Evolutionary conservation across 2,797 vertebrate species (phyloP).

Genomic region (Thaleichthys pacificus): DNA sequence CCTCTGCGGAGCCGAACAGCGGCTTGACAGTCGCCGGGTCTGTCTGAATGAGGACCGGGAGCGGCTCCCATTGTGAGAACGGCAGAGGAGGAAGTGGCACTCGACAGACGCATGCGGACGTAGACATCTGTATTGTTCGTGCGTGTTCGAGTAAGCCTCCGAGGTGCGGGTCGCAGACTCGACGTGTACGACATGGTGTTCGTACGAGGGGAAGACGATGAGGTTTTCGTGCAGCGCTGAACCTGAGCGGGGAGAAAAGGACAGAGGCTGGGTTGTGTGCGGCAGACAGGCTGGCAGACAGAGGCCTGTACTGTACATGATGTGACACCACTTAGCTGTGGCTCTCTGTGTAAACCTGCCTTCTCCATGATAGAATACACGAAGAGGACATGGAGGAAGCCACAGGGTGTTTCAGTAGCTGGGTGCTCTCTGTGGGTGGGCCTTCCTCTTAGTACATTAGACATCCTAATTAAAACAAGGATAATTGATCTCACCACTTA

Average conservation of each 20-base stretch:
- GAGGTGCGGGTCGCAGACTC: constrained; percentile 40
- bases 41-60: constrained; percentile 37
- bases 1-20: constrained; percentile 45
- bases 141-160: constrained; percentile 47
- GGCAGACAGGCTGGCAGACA: neutral
- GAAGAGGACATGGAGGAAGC: neutral
- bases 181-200: constrained; percentile 24
- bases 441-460: constrained; percentile 43
- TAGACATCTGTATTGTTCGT: constrained; percentile 54
- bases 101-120: constrained; percentile 54
- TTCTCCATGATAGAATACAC: neutral
- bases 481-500: constrained; percentile 45
- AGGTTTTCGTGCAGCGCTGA: constrained; percentile 31
- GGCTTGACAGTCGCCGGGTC: constrained; percentile 61
- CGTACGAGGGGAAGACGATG: constrained; percentile 1
- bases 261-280: neutral
- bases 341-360: neutral
- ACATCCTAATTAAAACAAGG: constrained; percentile 57
- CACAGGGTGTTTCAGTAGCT: neutral
- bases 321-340: neutral
- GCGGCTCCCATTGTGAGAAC: constrained; percentile 49
- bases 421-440: constrained; percentile 17
- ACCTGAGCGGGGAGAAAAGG: constrained; percentile 7
- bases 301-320: constrained; percentile 2
- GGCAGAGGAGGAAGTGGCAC: constrained; percentile 51